Percentiles rank a stretch among this genome's conserved stretches.
These are phyloP conservation scores for Drepana falcataria DNA, from an alignment of 2,888 invertebrate species.

Conservation along the genomic window DNA sequence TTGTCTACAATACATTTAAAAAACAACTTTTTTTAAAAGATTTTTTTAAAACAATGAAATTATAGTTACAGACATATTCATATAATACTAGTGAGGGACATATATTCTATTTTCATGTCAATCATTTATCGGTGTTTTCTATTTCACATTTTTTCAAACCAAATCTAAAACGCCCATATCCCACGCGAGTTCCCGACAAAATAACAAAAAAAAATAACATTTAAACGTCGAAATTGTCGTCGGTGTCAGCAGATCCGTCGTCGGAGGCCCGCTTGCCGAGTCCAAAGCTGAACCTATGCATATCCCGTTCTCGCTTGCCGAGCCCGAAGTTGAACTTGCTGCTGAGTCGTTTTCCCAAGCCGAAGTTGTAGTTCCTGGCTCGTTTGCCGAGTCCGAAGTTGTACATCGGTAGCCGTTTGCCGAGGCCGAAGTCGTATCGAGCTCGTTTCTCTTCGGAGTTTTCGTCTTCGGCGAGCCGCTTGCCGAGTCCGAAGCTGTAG, in stretches of 20 bases:
- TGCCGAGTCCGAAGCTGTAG: conserved; percentile 85
- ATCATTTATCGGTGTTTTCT: too few relatives aligned
- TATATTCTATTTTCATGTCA: too few relatives aligned
- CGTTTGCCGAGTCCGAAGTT: conserved; percentile 75
- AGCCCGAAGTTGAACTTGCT: conserved; percentile 78
- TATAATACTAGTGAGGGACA: too few relatives aligned
- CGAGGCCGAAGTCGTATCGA: conserved; percentile 67
- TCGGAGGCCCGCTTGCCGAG: conserved; percentile 74
- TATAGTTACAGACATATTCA: not conserved
- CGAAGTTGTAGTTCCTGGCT: conserved; percentile 71
- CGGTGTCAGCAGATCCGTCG: conserved; percentile 39
- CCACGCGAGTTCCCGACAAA: conserved; percentile 35
- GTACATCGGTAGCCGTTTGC: conserved; percentile 65
- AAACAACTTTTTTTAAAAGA: conserved; percentile 16
- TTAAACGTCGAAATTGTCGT: conserved; percentile 55
- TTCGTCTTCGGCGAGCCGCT: conserved; percentile 70
- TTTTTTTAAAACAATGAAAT: not conserved
- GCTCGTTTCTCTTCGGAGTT: conserved; percentile 57
- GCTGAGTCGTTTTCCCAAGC: conserved; percentile 74
- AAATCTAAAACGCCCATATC: not conserved
- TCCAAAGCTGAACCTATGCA: conserved; percentile 76
- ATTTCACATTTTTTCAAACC: too few relatives aligned
- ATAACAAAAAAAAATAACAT: conserved; percentile 20
- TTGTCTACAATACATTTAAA: conserved; percentile 6
- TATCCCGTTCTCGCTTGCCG: conserved; percentile 74